Conservation (phyloP, 2,113 vertebrate genomes). For the Plestiodon gilberti region DNA sequence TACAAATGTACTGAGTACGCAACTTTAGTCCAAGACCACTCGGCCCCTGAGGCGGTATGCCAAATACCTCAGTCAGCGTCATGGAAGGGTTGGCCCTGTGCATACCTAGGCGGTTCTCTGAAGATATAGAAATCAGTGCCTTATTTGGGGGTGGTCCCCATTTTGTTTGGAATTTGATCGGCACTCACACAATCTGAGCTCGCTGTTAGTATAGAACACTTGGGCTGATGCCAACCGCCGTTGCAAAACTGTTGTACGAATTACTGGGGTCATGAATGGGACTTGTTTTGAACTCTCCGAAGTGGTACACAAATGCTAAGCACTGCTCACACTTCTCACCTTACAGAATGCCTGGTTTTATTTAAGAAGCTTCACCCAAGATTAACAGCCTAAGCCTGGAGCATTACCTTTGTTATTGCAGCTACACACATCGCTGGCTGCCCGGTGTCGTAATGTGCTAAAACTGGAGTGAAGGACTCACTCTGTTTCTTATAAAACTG, state of each 20-base stretch:
- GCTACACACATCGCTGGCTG: background rate
- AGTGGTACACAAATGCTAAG: background rate
- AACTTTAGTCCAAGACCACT: too few relatives aligned
- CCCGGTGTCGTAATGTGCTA: background rate
- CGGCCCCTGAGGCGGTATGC: too few relatives aligned
- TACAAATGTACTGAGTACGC: too few relatives aligned
- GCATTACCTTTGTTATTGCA: background rate
- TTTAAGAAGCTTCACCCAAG: background rate
- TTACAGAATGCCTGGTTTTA: background rate
- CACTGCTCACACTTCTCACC: background rate
- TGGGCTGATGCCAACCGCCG: background rate
- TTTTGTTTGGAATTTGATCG: too few relatives aligned
- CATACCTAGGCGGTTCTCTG: too few relatives aligned
- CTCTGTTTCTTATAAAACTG: background rate
- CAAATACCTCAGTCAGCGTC: too few relatives aligned
- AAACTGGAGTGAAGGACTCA: background rate
- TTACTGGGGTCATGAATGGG: background rate
- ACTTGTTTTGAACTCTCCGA: background rate
- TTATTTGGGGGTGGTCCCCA: too few relatives aligned
- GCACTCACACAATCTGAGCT: too few relatives aligned
- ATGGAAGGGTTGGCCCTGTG: too few relatives aligned
- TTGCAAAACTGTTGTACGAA: too few relatives aligned
- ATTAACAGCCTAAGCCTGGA: background rate
- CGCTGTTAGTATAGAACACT: too few relatives aligned
- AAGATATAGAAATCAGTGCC: too few relatives aligned